A percentile compares a stretch with the other conserved stretches of the same genome.
Evolutionary conservation across 23 tunicate species (phyloP).

Genomic region (Halocynthia aurantium): DNA sequence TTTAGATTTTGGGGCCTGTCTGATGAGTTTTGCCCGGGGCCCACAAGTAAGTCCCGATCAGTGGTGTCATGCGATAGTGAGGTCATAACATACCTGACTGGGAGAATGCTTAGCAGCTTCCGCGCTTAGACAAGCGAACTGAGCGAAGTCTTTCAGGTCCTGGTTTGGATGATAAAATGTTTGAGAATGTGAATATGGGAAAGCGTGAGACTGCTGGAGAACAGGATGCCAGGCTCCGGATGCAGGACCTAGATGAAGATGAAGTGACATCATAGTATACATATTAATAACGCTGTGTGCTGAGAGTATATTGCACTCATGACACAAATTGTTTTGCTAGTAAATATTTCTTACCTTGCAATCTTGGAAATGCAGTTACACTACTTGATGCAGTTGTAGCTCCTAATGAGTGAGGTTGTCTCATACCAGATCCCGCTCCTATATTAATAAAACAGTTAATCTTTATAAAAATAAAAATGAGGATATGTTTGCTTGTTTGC

Average conservation of each 20-base stretch:
- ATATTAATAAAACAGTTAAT: neutral
- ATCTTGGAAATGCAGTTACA: slow-evolving; percentile 60
- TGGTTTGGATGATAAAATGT: slow-evolving; percentile 85
- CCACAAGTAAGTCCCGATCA: no score
- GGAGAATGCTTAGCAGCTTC: slow-evolving; percentile 96
- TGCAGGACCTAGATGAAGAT: slow-evolving; percentile 21
- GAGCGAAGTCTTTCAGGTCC: slow-evolving; percentile 93
- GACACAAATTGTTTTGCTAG: no score
- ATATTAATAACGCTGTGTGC: neutral
- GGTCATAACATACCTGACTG: slow-evolving; percentile 38
- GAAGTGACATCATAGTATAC: neutral
- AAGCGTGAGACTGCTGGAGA: slow-evolving; percentile 58
- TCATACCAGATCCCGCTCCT: slow-evolving; percentile 25
- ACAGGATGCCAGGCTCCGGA: slow-evolving; percentile 79
- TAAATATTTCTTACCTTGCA: slow-evolving; percentile 64
- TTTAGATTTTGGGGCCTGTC: no score
- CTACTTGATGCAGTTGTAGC: slow-evolving; percentile 8
- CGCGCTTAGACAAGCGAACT: slow-evolving; percentile 81
- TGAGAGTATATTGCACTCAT: neutral
- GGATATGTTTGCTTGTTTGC: no score
- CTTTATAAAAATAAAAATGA: no score
- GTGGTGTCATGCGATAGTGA: no score
- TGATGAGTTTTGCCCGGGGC: no score
- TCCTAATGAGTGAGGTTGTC: slow-evolving; percentile 37
- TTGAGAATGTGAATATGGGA: slow-evolving; percentile 53